Base-by-base conservation (phyloP, 2,113 vertebrate species). In the Rostratula benghalensis region DNA sequence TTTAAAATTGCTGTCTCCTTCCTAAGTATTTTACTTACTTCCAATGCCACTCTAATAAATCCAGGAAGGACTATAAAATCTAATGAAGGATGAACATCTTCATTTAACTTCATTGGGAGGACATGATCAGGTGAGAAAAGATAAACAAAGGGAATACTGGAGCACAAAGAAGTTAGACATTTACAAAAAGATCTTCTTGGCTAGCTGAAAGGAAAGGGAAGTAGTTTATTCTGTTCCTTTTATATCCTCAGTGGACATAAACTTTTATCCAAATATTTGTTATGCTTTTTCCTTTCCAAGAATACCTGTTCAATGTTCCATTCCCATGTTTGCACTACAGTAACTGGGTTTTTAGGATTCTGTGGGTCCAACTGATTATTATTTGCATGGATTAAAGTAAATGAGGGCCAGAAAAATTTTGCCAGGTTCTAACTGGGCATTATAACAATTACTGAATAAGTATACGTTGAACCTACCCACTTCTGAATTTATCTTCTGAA, bases 221-320 rank as follows among this genome's bases (percentile, higher is more conserved):
- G 46, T 48, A 83, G 46, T 92, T 94, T 94, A 90, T 83, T 93
- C 88, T 88, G 30, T 70, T 93, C 35, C 71, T 93, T 83, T 86
- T 59, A 86, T 63, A 89, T 89, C 63, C 68, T 60, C 83, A 56
- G 18, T 70, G 86, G 60, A 90, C 64, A 67, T 81, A 90, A 93
- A 83, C 37, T 46, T 93, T 81, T 81, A 88, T 87, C 63, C 37
- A 94, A 90, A 92, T 92, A 89, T 94, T 92, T 95, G 56, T 81
- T 89, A 84, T 78, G 28, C 76, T 71, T 93, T 93, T 95, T 95
- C 86, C 71, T 90, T 64, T 94, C 83, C 68, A 54, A 83, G 63
- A 83, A 90, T 90, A 81, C 68, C 76, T 93, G 59, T 67, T 89
- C 83, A 54, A 3, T n/a, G 51, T 86, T 86, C 25, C 16, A 16